Conservation (phyloP, 2,113 vertebrate genomes). For the Trematocara stigmaticum region DNA sequence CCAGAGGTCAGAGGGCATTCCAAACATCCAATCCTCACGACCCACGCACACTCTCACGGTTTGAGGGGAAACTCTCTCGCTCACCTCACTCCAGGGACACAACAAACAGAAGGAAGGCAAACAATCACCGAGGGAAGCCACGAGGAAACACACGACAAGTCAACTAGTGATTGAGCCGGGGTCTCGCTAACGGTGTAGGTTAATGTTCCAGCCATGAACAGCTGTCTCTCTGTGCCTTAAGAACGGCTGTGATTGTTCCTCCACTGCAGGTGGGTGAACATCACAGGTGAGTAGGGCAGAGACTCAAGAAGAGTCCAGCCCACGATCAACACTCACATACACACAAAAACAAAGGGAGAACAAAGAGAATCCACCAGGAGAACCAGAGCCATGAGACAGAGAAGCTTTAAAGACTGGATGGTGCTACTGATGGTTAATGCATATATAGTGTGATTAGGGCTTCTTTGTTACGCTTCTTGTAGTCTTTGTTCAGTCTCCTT, state of each 20-base stretch:
- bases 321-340: not conserved
- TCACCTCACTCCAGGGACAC: not conserved
- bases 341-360: not conserved
- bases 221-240: not conserved
- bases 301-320: not conserved
- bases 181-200: not conserved
- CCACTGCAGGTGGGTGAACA: not conserved
- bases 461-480: not conserved
- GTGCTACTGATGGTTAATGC: not conserved
- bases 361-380: not conserved
- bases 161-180: not conserved
- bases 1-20: not conserved
- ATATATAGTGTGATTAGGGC: not conserved
- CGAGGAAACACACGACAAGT: not conserved
- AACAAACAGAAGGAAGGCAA: not conserved
- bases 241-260: not conserved
- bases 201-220: not conserved
- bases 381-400: not conserved
- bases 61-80: not conserved
- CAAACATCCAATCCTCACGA: not conserved
- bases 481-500: not conserved
- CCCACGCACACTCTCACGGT: not conserved
- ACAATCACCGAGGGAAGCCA: not conserved
- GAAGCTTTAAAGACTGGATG: not conserved
- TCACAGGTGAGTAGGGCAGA: not conserved